Base-by-base conservation (phyloP, 1,140 invertebrate species). In the Drusus annulatus region DNA sequence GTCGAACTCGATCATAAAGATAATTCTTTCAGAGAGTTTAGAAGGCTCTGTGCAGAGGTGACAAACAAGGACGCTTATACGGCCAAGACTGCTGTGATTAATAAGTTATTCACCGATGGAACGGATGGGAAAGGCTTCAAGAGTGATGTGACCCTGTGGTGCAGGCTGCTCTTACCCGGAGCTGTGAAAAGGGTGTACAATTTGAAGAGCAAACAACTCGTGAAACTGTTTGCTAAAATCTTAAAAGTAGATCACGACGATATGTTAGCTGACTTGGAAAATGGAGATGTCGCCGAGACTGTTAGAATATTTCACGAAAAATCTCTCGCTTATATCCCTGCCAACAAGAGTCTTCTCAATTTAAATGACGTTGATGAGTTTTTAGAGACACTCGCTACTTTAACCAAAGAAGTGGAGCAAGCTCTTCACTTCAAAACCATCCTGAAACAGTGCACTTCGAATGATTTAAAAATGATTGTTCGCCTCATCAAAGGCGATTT, bases 381-480 rank as follows among this genome's bases (percentile, higher is more conserved):
- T 85, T 88, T 98, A 6, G 89, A 93, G 80, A 88, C 94, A 62
- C 86, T 98, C 6, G 93, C 94, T 1, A 91, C 92, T 84, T 85
- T 96, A 16, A 97, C 96, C 0, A 96, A 93, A 86, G 97, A 98
- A 89, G 95, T 97, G 36, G 96, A 98, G 76, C 97, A 98, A 87
- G 92, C 93, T 19, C 89, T 92, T 76, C 91, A 96, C 82, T 94
- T 98, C 62, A 92, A 91, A 52, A 92, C 92, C 82, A 93, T 98
- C 79, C 89, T 95, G 2, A 90, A 91, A 84, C 95, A 94, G 86
- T 96, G 96, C 84, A 97, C 96, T 16, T 86, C 90, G 2, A 93
- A 96, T 86, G 97, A 98, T 88, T 87, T 98, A 65, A 96, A 95
- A 89, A 96, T 94, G 91, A 90, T 98, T 8, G 93, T 98, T 10